A percentile compares a stretch with the other conserved stretches of the same genome.
These are phyloP conservation scores for Acanthopleura granulata DNA, from an alignment of 2,888 invertebrate genomes.

Conservation along the genomic window DNA sequence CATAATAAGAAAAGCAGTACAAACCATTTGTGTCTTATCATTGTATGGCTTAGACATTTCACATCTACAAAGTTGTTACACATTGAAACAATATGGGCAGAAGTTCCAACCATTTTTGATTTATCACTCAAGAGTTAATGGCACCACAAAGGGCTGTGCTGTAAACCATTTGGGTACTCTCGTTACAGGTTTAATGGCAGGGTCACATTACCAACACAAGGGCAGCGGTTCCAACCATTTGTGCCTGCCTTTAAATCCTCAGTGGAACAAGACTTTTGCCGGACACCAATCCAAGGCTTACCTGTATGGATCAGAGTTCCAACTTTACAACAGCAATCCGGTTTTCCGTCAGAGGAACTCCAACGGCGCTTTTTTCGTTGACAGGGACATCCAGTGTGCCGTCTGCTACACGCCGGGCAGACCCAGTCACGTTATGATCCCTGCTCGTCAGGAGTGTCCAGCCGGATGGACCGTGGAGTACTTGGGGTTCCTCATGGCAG, in stretches of 20 bases:
- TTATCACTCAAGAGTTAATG: no score
- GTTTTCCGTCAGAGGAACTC: background rate
- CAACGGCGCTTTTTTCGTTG: background rate
- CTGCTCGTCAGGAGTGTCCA: background rate
- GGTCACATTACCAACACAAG: background rate
- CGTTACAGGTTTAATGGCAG: background rate
- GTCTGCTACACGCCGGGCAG: background rate
- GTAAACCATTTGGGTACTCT: no score
- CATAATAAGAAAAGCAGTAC: no score
- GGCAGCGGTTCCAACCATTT: background rate
- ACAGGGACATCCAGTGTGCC: background rate
- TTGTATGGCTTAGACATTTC: no score
- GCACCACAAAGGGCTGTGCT: no score
- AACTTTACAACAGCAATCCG: background rate
- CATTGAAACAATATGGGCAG: no score
- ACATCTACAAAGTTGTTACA: no score
- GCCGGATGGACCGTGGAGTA: background rate
- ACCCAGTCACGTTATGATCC: background rate
- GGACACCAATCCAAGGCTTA: background rate
- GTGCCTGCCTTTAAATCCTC: background rate
- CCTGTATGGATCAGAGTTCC: background rate
- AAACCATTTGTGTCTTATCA: no score
- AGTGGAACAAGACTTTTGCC: background rate
- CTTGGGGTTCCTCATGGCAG: background rate
- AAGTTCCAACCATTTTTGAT: no score